Conservation (phyloP, 2,113 vertebrate species). For the Thryonomys swinderianus region DNA sequence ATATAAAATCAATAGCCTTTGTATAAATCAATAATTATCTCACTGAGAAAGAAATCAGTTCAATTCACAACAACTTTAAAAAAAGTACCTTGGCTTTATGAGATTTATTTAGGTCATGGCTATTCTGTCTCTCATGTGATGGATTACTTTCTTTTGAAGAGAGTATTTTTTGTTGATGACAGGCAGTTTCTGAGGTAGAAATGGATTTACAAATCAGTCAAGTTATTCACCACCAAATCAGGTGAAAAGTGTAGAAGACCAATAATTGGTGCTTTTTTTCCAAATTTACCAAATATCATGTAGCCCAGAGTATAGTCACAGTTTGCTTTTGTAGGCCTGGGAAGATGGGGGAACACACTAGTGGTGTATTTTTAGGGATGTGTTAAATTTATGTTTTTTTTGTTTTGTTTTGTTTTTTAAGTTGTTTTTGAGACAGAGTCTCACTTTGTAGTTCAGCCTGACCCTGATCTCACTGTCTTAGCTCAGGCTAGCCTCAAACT, state of each 20-base stretch:
- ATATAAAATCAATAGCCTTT: not conserved
- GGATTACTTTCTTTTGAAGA: not conserved
- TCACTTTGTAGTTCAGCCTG: too few relatives aligned
- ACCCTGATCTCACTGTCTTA: too few relatives aligned
- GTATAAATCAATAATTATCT: not conserved
- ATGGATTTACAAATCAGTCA: not conserved
- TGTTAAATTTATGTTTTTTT: not conserved
- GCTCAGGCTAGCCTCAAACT: too few relatives aligned
- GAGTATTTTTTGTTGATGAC: slow-evolving; percentile 7
- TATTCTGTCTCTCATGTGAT: not conserved
- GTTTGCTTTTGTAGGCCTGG: not conserved
- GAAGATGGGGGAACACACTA: not conserved
- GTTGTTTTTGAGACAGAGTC: too few relatives aligned
- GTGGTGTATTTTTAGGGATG: not conserved
- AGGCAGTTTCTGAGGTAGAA: not conserved
- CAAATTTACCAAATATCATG: not conserved
- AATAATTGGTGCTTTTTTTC: not conserved
- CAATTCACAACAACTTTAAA: not conserved
- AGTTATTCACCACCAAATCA: not conserved
- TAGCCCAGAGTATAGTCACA: not conserved
- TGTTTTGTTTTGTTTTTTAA: too few relatives aligned
- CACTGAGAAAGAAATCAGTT: not conserved
- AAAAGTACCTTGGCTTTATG: not conserved
- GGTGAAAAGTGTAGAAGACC: not conserved
- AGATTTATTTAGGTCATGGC: not conserved